phyloP scores from a whole-genome alignment of 2,888 invertebrate genomes.

The Ophonus ardosiacus region DNA sequence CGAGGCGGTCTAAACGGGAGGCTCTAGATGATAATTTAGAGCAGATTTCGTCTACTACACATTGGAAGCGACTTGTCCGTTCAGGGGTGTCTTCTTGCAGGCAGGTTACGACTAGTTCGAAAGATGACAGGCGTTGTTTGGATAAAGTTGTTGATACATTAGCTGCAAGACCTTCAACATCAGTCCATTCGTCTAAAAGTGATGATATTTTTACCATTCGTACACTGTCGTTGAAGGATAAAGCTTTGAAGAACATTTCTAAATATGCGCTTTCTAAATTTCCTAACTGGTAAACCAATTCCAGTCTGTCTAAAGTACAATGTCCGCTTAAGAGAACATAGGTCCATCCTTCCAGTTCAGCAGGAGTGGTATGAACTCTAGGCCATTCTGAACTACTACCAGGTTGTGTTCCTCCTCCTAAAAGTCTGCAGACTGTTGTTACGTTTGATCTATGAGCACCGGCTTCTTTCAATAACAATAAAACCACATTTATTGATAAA shows the following conservation, averaged over 20 bases:
- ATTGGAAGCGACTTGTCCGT: conserved; percentile 73
- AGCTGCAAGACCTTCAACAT: conserved; percentile 76
- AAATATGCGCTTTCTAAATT: conserved; percentile 75
- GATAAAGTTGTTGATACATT: conserved; percentile 75
- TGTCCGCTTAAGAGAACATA: conserved; percentile 76
- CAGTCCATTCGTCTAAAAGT: conserved; percentile 77
- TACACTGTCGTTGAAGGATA: conserved; percentile 77
- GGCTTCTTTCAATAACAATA: conserved; percentile 77
- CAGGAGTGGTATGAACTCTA: conserved; percentile 75
- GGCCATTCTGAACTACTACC: conserved; percentile 75
- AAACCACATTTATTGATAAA: conserved; percentile 77
- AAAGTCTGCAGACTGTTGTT: conserved; percentile 76
- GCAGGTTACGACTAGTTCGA: conserved; percentile 78
- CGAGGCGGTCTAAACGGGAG: conserved; percentile 75
- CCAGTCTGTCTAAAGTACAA: conserved; percentile 76
- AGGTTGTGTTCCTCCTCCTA: conserved; percentile 70
- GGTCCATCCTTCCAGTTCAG: conserved; percentile 77
- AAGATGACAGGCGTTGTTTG: conserved; percentile 77
- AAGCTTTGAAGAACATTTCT: conserved; percentile 76
- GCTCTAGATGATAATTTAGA: conserved; percentile 70
- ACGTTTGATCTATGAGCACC: conserved; percentile 78
- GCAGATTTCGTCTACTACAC: conserved; percentile 78
- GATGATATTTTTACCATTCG: conserved; percentile 77
- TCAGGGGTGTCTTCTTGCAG: conserved; percentile 77
- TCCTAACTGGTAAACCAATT: conserved; percentile 77